These are phyloP conservation scores for Monopis laevigella DNA, from an alignment of 2,888 invertebrate species.

Conservation along the genomic window DNA sequence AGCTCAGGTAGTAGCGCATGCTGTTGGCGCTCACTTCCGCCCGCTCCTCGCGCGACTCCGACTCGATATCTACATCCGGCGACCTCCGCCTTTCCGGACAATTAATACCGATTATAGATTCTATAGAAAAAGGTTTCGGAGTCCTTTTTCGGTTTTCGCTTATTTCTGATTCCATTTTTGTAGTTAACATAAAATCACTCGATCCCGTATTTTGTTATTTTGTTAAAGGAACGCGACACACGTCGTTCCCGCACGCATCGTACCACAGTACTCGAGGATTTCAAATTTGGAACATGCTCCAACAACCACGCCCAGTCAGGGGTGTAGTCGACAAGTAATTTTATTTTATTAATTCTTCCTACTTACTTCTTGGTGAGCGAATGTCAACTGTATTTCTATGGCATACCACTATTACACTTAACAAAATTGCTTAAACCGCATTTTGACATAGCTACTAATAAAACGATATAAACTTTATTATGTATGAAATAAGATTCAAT, in stretches of 20 bases:
- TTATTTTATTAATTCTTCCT: slow-evolving; percentile 48
- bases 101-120: slow-evolving; percentile 63
- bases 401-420: neutral
- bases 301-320: slow-evolving; percentile 47
- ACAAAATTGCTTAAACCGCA: neutral
- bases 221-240: slow-evolving; percentile 25
- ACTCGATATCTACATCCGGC: slow-evolving; percentile 57
- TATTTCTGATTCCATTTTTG: slow-evolving; percentile 43
- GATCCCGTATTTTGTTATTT: neutral
- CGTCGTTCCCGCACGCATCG: slow-evolving; percentile 29
- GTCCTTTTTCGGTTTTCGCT: slow-evolving; percentile 45
- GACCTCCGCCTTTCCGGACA: slow-evolving; percentile 37
- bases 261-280: neutral
- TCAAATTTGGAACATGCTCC: slow-evolving; percentile 2
- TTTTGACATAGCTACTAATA: too few species aligned
- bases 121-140: slow-evolving; percentile 71
- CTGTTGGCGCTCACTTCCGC: slow-evolving; percentile 39
- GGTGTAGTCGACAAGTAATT: slow-evolving; percentile 51
- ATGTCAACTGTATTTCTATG: slow-evolving; percentile 50
- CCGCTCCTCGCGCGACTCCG: slow-evolving; percentile 43
- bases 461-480: too few species aligned
- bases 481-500: too few species aligned
- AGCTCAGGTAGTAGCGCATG: slow-evolving; percentile 54
- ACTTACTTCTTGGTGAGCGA: slow-evolving; percentile 34
- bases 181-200: too few species aligned